These are phyloP conservation scores for Philereme vetulata DNA, from an alignment of 2,888 invertebrate genomes.

Conservation along the genomic window DNA sequence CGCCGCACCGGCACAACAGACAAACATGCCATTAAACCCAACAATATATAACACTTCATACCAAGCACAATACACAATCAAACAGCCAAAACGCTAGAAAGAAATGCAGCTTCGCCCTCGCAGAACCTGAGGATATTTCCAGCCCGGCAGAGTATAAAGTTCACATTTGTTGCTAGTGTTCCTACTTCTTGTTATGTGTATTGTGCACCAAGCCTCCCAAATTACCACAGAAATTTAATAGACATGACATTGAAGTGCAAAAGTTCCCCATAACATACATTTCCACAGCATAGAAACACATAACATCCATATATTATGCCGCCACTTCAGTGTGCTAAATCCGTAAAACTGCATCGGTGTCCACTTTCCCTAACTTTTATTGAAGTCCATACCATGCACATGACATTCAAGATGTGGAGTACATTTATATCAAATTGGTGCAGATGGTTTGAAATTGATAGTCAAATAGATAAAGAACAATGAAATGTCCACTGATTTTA, in stretches of 20 bases:
- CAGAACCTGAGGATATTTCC: background rate
- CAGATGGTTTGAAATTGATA: conserved; percentile 22
- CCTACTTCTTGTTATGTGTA: conserved; percentile 20
- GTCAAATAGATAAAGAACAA: conserved; percentile 5
- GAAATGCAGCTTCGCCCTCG: background rate
- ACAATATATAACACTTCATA: conserved; percentile 39
- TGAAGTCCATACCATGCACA: conserved; percentile 37
- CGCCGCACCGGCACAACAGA: conserved; percentile 81
- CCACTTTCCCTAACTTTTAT: conserved; percentile 39
- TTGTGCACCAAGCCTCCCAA: conserved; percentile 19
- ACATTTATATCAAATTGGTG: conserved; percentile 21
- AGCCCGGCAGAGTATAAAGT: conserved; percentile 1
- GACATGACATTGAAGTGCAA: conserved; percentile 29
- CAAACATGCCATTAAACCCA: conserved; percentile 80
- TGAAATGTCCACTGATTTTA: conserved; percentile 17
- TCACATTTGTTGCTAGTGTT: background rate
- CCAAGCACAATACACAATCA: conserved; percentile 20
- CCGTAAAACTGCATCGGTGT: conserved; percentile 34
- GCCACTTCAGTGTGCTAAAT: conserved; percentile 33
- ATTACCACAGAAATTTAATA: conserved; percentile 18
- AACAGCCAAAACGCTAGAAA: conserved; percentile 12
- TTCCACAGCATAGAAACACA: conserved; percentile 24
- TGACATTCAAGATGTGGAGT: conserved; percentile 35
- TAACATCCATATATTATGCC: conserved; percentile 30
- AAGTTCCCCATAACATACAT: conserved; percentile 14